Conservation (phyloP, 2,797 vertebrate species). For the Megaceryle alcyon region DNA sequence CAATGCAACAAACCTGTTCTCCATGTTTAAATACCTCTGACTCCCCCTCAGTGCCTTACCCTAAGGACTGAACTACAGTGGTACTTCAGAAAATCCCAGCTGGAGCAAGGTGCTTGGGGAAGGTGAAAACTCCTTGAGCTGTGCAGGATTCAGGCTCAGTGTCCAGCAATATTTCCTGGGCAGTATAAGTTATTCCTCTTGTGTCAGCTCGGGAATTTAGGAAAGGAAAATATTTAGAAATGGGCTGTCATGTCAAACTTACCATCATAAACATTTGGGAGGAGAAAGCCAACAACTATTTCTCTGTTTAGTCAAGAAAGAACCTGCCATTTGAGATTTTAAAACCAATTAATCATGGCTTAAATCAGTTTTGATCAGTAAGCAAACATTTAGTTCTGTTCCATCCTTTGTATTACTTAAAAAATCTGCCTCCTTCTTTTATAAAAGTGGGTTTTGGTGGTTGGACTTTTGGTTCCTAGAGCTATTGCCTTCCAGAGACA, state of each 20-base stretch:
- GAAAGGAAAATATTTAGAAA: conserved; percentile 13
- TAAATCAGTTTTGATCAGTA: neutral
- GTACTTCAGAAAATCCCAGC: neutral
- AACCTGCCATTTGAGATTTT: neutral
- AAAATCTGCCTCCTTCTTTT: no score
- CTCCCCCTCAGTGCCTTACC: neutral
- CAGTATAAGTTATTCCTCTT: neutral
- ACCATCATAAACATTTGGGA: neutral
- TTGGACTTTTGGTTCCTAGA: neutral
- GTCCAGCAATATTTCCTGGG: neutral
- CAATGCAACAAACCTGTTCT: neutral
- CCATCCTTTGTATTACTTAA: neutral
- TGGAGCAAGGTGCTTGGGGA: neutral
- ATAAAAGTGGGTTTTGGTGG: neutral
- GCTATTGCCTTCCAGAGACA: neutral
- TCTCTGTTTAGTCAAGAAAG: neutral
- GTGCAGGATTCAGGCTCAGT: neutral
- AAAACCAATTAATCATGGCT: neutral
- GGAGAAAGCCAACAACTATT: neutral
- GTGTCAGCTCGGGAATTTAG: neutral
- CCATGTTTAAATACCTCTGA: neutral
- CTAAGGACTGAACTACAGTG: neutral
- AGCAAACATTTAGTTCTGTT: neutral
- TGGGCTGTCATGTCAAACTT: neutral
- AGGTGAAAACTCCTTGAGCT: neutral